Base-by-base conservation (phyloP, 2,888 invertebrate genomes). In the Eudasyphora cyanicolor region DNA sequence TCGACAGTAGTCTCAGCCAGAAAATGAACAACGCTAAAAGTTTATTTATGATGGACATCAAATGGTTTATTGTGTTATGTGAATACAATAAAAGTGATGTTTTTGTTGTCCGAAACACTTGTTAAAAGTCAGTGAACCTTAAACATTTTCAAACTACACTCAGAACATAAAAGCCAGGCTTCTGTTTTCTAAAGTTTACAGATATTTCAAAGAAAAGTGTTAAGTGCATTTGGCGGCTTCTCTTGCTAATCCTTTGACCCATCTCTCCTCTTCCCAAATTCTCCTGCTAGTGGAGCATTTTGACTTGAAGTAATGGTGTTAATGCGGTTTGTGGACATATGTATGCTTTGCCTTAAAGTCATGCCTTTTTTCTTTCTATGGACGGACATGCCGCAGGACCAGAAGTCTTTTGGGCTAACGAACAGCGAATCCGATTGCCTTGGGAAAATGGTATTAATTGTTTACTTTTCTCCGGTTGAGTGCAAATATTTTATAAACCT, bases 371-470 rank as follows among this genome's bases (percentile, higher is more conserved):
- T 57, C 5, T 19, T 1, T 10, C 10, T 24, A 27, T 21, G 5
- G 8, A 10, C 51, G 51, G 21, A 21, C 51, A 7, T 21, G 10
- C 21, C 8, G 8, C 1, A 49, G 3, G 19, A 2, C 2, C 14
- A 49, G n/a, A 1, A 19, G 35, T 7, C 45, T 45, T 10, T 45
- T 45, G 45, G 6, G 10, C 35, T 35, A 35, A 35, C 6, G 35
- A 35, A 7, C 5, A 35, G 35, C 10, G 35, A 10, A 7, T 35
- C 5, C 21, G 29, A 64, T 35, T 67, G 74, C 77, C 83, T 81
- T 84, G 83, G 83, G 83, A 81, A 81, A 80, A 67, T 78, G 71
- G 14, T 19, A 75, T 80, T 60, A 67, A 71, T 71, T 83, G 83
- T 83, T 83, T 80, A 67, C 83, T 78, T 60, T 84, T 71, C 49